These are phyloP conservation scores for Trichogramma pretiosum DNA, from an alignment of 1,140 invertebrate genomes.

Conservation along the genomic window DNA sequence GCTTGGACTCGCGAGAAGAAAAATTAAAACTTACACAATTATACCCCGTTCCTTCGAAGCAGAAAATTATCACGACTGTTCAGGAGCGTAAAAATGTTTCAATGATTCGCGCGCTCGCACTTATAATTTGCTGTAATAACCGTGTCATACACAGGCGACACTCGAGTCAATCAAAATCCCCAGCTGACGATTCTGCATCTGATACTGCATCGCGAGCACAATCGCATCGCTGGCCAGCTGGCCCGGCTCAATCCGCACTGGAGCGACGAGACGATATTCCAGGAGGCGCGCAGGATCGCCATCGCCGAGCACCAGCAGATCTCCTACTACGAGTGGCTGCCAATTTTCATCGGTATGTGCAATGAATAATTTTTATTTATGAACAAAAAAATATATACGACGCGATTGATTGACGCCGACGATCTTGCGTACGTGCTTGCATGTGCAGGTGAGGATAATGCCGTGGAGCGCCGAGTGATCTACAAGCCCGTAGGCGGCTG, in stretches of 20 bases:
- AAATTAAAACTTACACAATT: neutral
- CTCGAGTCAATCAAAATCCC: conserved; percentile 78
- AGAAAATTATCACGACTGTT: neutral
- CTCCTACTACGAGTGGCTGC: conserved; percentile 78
- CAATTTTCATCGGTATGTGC: conserved; percentile 65
- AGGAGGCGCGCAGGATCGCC: conserved; percentile 73
- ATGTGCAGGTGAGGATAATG: conserved; percentile 55
- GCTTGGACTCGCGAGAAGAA: no score
- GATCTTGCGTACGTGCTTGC: no score
- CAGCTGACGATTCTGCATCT: conserved; percentile 75
- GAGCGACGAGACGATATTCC: conserved; percentile 77
- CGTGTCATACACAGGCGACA: conserved; percentile 61
- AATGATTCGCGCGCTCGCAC: no score
- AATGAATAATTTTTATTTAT: no score
- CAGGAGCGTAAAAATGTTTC: no score
- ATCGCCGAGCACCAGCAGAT: conserved; percentile 77
- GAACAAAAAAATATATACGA: no score
- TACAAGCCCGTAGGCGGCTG: conserved; percentile 56
- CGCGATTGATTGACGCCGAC: no score
- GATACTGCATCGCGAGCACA: conserved; percentile 80
- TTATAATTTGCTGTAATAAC: no score
- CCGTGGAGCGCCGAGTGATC: conserved; percentile 60
- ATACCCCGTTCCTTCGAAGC: neutral
- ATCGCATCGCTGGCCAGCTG: conserved; percentile 69
- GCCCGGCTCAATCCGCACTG: conserved; percentile 74